Evolutionary conservation across 2,797 vertebrate species (phyloP).

Genomic region (Helicolenus hilgendorfi): DNA sequence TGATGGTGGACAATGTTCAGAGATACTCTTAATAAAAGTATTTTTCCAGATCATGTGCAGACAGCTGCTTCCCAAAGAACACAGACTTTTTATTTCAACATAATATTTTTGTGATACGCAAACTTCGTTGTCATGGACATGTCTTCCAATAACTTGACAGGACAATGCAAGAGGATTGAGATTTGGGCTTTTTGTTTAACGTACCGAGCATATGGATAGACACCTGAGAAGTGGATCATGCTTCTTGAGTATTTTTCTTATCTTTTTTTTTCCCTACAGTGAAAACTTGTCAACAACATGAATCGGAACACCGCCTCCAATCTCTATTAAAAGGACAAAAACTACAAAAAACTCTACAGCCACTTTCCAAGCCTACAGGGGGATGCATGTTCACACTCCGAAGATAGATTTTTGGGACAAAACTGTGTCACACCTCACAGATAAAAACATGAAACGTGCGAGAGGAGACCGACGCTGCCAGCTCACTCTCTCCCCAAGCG

Average conservation of each 20-base stretch:
- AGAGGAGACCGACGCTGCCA: slow-evolving; percentile 2
- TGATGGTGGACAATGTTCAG: too few species aligned
- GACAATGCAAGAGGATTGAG: background rate
- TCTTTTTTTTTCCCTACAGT: background rate
- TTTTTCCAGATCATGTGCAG: too few species aligned
- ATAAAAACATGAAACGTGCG: slow-evolving; percentile 36
- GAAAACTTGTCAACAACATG: background rate
- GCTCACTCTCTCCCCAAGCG: slow-evolving; percentile 34
- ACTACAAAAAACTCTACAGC: background rate
- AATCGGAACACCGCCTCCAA: background rate
- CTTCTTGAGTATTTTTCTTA: background rate
- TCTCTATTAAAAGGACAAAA: background rate
- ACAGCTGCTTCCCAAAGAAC: too few species aligned
- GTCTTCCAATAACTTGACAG: background rate
- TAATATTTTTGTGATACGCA: too few species aligned
- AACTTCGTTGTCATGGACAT: background rate
- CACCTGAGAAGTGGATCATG: background rate
- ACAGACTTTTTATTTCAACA: too few species aligned
- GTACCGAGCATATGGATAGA: background rate
- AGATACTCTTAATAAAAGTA: too few species aligned
- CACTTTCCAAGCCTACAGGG: slow-evolving; percentile 14
- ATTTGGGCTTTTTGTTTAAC: background rate
- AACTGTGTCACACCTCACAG: slow-evolving; percentile 50
- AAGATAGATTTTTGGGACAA: slow-evolving; percentile 18
- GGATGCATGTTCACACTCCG: background rate